Percentiles rank a stretch among this genome's conserved stretches.
phyloP scores from a whole-genome alignment of 2,888 invertebrate species.

The Corbicula japonica region DNA sequence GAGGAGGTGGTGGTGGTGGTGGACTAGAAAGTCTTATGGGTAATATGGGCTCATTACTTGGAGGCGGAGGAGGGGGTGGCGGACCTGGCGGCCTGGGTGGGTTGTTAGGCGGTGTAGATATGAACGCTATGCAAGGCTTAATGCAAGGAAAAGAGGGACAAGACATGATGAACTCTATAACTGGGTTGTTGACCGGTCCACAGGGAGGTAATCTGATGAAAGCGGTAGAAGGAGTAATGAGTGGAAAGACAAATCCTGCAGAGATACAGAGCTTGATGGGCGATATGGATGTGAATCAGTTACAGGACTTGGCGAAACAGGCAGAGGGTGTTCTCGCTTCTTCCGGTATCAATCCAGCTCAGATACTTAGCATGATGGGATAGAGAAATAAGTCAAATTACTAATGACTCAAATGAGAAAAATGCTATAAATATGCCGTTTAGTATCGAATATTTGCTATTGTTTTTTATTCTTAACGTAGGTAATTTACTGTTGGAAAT shows the following conservation, averaged over 20 bases:
- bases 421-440: too few species aligned
- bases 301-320: slow-evolving; percentile 50
- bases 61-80: slow-evolving; percentile 36
- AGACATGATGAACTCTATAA: slow-evolving; percentile 50
- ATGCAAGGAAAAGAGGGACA: slow-evolving; percentile 47
- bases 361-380: slow-evolving; percentile 32
- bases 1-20: slow-evolving; percentile 19
- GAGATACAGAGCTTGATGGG: slow-evolving; percentile 39
- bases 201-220: slow-evolving; percentile 58
- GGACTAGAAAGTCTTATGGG: slow-evolving; percentile 24
- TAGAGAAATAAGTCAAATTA: too few species aligned
- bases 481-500: too few species aligned
- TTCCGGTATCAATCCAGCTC: slow-evolving; percentile 50
- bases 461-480: too few species aligned
- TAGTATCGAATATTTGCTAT: too few species aligned
- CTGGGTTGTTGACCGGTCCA: slow-evolving; percentile 46
- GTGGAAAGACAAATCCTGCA: slow-evolving; percentile 43
- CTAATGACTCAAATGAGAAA: too few species aligned
- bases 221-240: slow-evolving; percentile 55
- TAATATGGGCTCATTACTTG: slow-evolving; percentile 29
- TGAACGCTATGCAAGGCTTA: slow-evolving; percentile 43
- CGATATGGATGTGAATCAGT: slow-evolving; percentile 30
- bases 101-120: slow-evolving; percentile 48
- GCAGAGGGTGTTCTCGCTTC: slow-evolving; percentile 53
- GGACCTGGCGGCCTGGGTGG: slow-evolving; percentile 15